Evolutionary conservation across 2,113 vertebrate genomes (phyloP), one percentile per base, ranked within the genome.

Genomic region (Antigone vipio): DNA sequence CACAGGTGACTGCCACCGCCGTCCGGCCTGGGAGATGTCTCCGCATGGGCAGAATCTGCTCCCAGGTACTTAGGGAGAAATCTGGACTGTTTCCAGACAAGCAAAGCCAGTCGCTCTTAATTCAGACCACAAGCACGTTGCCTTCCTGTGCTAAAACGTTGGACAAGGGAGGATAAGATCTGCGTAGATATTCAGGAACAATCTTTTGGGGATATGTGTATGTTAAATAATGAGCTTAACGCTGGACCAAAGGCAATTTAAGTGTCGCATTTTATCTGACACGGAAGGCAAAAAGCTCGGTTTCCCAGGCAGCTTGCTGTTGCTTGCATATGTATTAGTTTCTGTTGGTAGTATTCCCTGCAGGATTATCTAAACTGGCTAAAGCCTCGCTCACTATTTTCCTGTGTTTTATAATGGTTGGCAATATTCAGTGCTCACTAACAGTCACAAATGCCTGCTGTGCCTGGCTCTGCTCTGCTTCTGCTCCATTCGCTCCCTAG

Each of bases 281-380:
- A 55, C 40, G 1, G 2, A 78, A 81, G 92, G 85, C 85, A 40
- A 42, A 84, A 49, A 12, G 16, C 88, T 86, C 27, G 0, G 0
- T 88, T 88, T 71, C 58, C 42, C 44, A 30, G 79, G 76, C 73
- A 89, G 83, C 60, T 87, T 72, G 47, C 69, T 93, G 7, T 78
- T 73, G 67, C 85, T 95, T 95, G 50, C 89, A 77, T 94, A 92
- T 92, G 64, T 71, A 87, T 87, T 78, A 85, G 86, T 85, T 96
- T 78, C 83, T 81, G 1, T 45, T 59, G 76, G 88, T 63, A 42
- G 52, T 32, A 72, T 87, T 90, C 86, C 91, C 93, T 62, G 55
- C 76, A 78, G 93, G 63, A 55, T 85, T 74, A 50, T 62, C 75
- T 92, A 27, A 94, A 90, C 38, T 74, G 92, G 50, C 71, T 83